Conservation (phyloP, 2,888 invertebrate species). For the Pseudanteris insignis region DNA sequence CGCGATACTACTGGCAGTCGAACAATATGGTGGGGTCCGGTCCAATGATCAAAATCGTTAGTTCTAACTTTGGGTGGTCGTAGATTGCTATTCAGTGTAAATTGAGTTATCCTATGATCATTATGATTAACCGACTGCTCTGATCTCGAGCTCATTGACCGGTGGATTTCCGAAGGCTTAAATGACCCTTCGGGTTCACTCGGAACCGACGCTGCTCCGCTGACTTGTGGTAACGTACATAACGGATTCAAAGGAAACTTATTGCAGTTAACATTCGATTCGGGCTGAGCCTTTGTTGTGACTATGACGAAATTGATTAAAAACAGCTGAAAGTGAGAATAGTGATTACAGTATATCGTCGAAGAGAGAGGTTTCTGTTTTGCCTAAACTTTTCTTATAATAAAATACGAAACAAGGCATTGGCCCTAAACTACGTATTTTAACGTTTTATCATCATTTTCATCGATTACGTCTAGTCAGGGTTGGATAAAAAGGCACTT, state of each 20-base stretch:
- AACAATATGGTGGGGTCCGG: no score
- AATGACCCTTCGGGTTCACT: no score
- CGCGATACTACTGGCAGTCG: no score
- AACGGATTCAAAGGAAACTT: constrained; percentile 22
- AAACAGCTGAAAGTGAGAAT: constrained; percentile 43
- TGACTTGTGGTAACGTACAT: constrained; percentile 12
- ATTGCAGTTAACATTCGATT: constrained; percentile 18
- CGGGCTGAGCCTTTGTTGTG: constrained; percentile 33
- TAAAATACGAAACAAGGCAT: no score
- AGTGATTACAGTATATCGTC: no score
- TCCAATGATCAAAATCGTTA: no score
- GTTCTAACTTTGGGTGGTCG: not conserved
- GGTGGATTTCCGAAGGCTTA: constrained; percentile 1
- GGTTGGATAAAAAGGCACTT: constrained; percentile 27
- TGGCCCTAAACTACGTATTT: no score
- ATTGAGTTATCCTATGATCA: no score
- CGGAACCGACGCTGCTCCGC: constrained; percentile 2
- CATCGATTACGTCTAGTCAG: constrained; percentile 22
- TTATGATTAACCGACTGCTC: no score
- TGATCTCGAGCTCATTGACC: not conserved
- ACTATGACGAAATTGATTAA: constrained; percentile 39
- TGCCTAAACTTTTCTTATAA: no score
- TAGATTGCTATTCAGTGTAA: not conserved
- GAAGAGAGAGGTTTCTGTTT: no score
- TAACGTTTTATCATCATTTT: constrained; percentile 11